A percentile compares a stretch with the other conserved stretches of the same genome.
These are phyloP conservation scores for Leucoma salicis DNA, from an alignment of 2,888 invertebrate species.

Conservation along the genomic window DNA sequence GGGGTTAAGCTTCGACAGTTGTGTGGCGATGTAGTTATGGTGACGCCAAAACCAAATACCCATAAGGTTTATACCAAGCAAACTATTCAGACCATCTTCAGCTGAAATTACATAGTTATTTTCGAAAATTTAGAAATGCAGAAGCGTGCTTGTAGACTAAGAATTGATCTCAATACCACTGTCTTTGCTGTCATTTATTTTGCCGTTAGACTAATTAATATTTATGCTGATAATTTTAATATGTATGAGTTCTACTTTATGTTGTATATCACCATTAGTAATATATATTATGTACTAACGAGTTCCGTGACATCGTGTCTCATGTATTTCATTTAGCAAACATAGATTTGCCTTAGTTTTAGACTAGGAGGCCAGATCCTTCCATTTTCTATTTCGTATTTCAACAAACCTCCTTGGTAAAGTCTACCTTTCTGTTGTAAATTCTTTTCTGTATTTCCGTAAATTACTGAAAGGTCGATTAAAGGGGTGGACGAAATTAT, in stretches of 20 bases:
- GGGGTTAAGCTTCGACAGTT: slow-evolving; percentile 42
- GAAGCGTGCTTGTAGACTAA: not conserved
- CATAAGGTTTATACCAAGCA: slow-evolving; percentile 40
- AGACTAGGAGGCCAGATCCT: slow-evolving; percentile 50
- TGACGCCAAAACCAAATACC: slow-evolving; percentile 47
- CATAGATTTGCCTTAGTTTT: slow-evolving; percentile 34
- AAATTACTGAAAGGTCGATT: slow-evolving; percentile 41
- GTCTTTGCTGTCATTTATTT: not conserved
- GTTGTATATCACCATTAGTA: not conserved
- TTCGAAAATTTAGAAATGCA: not conserved
- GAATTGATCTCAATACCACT: not conserved
- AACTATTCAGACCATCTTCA: slow-evolving; percentile 39
- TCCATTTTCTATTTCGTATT: slow-evolving; percentile 41
- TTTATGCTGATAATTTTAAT: not conserved
- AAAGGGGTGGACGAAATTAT: slow-evolving; percentile 44
- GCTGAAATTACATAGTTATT: too few relatives aligned
- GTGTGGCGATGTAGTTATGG: slow-evolving; percentile 45
- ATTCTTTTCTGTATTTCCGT: slow-evolving; percentile 30
- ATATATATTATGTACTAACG: slow-evolving; percentile 31
- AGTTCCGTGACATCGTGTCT: slow-evolving; percentile 41
- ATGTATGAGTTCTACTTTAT: too few relatives aligned
- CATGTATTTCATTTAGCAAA: slow-evolving; percentile 37
- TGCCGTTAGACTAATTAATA: not conserved
- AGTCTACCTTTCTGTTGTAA: slow-evolving; percentile 30
- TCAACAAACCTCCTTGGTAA: slow-evolving; percentile 44